phyloP scores from a whole-genome alignment of 2,888 invertebrate species.

The Spisula subtruncata region DNA sequence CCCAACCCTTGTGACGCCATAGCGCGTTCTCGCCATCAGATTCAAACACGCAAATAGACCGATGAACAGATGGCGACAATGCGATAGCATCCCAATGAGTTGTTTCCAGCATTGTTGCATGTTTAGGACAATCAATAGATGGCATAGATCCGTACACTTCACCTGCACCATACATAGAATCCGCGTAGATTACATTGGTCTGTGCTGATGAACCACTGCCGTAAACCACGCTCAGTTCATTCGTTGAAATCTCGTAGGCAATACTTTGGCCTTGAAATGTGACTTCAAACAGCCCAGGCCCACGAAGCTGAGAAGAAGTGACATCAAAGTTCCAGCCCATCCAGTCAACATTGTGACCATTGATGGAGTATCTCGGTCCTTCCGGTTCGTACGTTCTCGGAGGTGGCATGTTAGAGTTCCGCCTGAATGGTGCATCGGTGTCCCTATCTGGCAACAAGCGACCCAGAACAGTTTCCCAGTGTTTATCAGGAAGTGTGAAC shows the following conservation, averaged over 20 bases:
- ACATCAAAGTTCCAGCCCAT: too few species aligned
- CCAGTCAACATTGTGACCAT: constrained; percentile 74
- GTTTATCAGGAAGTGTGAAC: constrained; percentile 65
- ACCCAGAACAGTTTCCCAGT: constrained; percentile 56
- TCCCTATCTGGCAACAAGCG: constrained; percentile 66
- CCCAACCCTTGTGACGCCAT: too few species aligned
- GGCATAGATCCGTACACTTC: constrained; percentile 56
- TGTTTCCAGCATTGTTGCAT: constrained; percentile 71
- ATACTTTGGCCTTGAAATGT: constrained; percentile 71
- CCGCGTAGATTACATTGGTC: constrained; percentile 65
- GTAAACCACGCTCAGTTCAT: constrained; percentile 72
- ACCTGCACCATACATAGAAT: constrained; percentile 71
- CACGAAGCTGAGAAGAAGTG: constrained; percentile 64
- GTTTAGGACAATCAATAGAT: constrained; percentile 75
- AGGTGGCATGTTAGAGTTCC: constrained; percentile 63
- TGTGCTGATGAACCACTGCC: constrained; percentile 66
- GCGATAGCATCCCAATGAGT: constrained; percentile 53
- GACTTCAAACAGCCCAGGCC: constrained; percentile 66
- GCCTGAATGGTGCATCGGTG: constrained; percentile 48
- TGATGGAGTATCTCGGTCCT: constrained; percentile 72
- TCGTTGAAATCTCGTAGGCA: constrained; percentile 76
- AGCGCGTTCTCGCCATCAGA: constrained; percentile 67
- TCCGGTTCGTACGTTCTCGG: constrained; percentile 72
- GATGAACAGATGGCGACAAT: constrained; percentile 43
- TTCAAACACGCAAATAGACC: constrained; percentile 76